phyloP scores from a whole-genome alignment of 2,797 vertebrate species.

The Pantherophis alleghaniensis region DNA sequence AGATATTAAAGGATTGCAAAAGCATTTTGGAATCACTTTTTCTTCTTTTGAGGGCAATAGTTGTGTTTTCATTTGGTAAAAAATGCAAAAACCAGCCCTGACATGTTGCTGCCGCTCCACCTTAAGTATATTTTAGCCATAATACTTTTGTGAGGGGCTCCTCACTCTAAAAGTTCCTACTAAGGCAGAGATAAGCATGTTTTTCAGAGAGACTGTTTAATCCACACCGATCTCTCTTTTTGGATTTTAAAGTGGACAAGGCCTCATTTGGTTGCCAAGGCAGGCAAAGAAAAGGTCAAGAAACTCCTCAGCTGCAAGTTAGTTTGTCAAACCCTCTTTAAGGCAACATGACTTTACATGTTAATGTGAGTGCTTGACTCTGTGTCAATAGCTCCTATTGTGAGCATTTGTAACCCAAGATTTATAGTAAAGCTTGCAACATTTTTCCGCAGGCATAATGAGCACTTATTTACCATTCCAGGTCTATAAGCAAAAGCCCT shows the following conservation, averaged over 20 bases:
- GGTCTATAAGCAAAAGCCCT: constrained; percentile 69
- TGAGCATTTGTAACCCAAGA: constrained; percentile 53
- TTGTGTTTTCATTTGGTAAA: constrained; percentile 9
- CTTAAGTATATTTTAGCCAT: background rate
- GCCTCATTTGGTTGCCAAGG: constrained; percentile 31
- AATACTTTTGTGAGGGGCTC: fast-evolving
- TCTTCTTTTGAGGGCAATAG: background rate
- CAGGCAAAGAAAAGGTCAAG: constrained; percentile 56
- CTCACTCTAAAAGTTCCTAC: constrained; percentile 16
- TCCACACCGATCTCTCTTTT: constrained; percentile 36
- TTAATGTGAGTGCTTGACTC: constrained; percentile 62
- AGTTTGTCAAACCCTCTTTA: constrained; percentile 54
- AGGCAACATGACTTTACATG: constrained; percentile 48
- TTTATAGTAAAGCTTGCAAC: constrained; percentile 58
- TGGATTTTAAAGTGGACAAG: constrained; percentile 32
- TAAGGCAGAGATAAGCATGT: constrained; percentile 34
- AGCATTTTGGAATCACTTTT: background rate
- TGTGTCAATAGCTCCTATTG: constrained; percentile 62
- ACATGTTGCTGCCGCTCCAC: background rate
- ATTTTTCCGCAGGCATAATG: constrained; percentile 66
- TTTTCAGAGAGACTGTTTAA: background rate
- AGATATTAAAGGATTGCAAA: constrained; percentile 11
- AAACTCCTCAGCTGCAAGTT: constrained; percentile 46
- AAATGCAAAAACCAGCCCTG: background rate
- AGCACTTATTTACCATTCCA: constrained; percentile 64